Evolutionary conservation across 2,797 vertebrate genomes (phyloP), one percentile per base, ranked within the genome.

Genomic region (Acridotheres tristis): DNA sequence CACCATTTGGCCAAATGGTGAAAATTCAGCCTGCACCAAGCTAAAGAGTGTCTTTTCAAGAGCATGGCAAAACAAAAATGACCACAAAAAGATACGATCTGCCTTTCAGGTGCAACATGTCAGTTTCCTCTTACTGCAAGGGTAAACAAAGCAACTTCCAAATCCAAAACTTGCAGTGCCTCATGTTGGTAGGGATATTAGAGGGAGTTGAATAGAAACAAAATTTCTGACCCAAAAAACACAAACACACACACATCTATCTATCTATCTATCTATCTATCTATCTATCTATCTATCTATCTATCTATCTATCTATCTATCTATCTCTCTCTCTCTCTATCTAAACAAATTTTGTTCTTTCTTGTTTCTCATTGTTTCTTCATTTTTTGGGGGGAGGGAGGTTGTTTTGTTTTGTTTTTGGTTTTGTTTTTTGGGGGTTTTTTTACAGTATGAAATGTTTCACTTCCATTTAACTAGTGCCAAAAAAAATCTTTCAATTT

Each of bases 191-290:
- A 74, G 53, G 7, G 43, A 58, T 75, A 16, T 62, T 19, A 26
- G 34, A 67, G 15, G 26, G 1, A 63, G 26, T 20, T 11, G 93
- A n/a, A 63, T 2, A 73, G 4, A 23, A 84, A 26, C 5, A 69
- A 9, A 9, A 45, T 62, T 89, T 88, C 59, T 93, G n/a, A 91
- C 3, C 34, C 66, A 13, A 10, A 22, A 25, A 17, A 2, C 3
- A 21, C 5, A 5, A 1, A 8, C 2, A 9, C 2, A 7, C 7
- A 17, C 1, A 32, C 2, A 43, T 47, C 22, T 23, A 47, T 13
- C 47, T 22, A 47, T 47, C 45, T 47, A 47, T 22, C 45, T 47
- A 47, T 47, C 11, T 45, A 11, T 34, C 34, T 34, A 34, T 34
- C 34, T 34, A 34, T 34, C 17, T 43, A 43, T 43, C 43, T 43